Evolutionary conservation across 2,888 invertebrate genomes (phyloP), one percentile per base, ranked within the genome.

Genomic region (Rhamphomyia laevipes): DNA sequence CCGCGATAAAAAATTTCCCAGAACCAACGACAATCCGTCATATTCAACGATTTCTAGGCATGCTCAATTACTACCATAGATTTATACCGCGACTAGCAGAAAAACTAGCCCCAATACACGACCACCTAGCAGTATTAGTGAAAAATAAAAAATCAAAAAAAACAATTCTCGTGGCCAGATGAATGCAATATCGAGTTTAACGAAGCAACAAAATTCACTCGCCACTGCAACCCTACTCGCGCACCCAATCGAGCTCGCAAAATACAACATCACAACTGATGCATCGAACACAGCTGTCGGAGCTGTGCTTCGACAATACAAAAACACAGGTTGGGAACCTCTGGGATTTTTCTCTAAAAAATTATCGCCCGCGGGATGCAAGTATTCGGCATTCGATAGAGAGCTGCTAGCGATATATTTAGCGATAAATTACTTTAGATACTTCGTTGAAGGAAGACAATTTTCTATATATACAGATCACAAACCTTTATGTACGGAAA

Each of bases 221-320:
- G 18, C 41, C 12, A 41, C 15, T 16, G 15, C 41, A 11, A 41
- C 35, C 13, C n/a, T 35, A n/a, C 35, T 35, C n/a, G 35, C 35
- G n/a, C n/a, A n/a, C n/a, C 35, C 35, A 35, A n/a, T n/a, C 7
- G n/a, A 35, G n/a, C n/a, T n/a, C n/a, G 35, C 35, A 13, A 35
- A 58, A 31, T 43, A 67, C 1, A 56, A 16, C 5, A 15, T 46
- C 12, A 13, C 30, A 12, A 33, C 31, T 9, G 48, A 48, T 33
- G 67, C 68, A 2, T 69, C 67, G 0, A 63, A 65, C 42, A 46
- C 33, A 1, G 61, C 67, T 2, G 58, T 67, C 3, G 68, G 68
- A 3, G 66, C 64, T 1, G 62, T 60, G 0, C 47, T 70, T 12
- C 63, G 69, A 46, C 67, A 68, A 46, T 23, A 27, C 0, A 46